Percentiles rank a stretch among this genome's conserved stretches.
These are phyloP conservation scores for Tipula unca DNA, from an alignment of 2,888 invertebrate species.

Conservation along the genomic window DNA sequence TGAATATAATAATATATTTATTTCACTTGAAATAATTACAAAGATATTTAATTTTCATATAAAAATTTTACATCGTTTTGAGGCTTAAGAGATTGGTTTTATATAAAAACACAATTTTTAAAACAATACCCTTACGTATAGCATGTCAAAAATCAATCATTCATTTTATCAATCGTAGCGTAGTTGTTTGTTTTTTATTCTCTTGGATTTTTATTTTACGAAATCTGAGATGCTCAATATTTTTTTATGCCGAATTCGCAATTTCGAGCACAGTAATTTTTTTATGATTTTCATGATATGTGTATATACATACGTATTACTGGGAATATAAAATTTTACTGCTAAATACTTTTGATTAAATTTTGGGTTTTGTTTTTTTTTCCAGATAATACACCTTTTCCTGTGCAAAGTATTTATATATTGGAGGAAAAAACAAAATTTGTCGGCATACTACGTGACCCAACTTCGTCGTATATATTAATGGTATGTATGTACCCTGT, in stretches of 20 bases:
- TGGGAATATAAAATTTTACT: not conserved
- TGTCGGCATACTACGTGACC: not conserved
- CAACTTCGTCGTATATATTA: not conserved
- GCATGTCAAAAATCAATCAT: not conserved
- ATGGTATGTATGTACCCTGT: not conserved
- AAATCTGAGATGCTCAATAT: not conserved
- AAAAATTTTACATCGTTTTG: too few species aligned
- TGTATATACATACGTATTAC: too few species aligned
- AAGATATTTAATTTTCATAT: too few species aligned
- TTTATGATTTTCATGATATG: not conserved
- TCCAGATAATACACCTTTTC: not conserved
- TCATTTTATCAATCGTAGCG: not conserved
- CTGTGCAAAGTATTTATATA: not conserved
- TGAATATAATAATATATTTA: too few species aligned
- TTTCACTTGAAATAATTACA: too few species aligned
- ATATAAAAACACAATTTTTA: not conserved
- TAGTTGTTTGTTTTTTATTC: not conserved
- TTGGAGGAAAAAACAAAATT: not conserved
- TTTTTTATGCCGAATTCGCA: not conserved
- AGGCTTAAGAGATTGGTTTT: too few species aligned
- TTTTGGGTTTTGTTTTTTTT: not conserved
- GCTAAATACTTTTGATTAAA: not conserved
- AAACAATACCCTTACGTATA: not conserved
- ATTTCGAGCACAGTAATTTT: not conserved
- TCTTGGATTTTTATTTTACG: not conserved